phyloP scores from a whole-genome alignment of 2,888 invertebrate genomes.

The Antitype chi region DNA sequence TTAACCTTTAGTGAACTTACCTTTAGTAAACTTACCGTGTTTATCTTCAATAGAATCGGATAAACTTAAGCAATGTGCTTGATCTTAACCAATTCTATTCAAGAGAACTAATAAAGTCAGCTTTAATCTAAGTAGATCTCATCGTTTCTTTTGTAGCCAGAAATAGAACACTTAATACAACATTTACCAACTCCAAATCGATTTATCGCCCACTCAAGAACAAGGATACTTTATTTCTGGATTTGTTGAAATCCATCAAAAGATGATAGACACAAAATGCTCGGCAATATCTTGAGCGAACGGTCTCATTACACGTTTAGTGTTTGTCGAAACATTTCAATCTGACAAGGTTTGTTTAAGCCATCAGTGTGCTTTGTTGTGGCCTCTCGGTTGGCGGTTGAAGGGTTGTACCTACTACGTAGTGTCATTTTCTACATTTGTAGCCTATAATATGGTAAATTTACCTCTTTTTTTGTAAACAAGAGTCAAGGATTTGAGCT shows the following conservation, averaged over 20 bases:
- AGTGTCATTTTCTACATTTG: not conserved
- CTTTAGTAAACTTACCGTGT: not conserved
- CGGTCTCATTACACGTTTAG: constrained; percentile 81
- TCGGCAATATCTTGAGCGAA: constrained; percentile 71
- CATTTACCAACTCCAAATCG: constrained; percentile 26
- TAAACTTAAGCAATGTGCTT: not conserved
- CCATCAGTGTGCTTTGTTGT: constrained; percentile 71
- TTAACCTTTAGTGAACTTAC: not conserved
- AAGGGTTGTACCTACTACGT: not conserved
- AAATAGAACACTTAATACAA: constrained; percentile 15
- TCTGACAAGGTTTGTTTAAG: constrained; percentile 83
- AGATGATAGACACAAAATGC: constrained; percentile 53
- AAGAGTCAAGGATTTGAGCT: too few species aligned
- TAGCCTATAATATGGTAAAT: not conserved
- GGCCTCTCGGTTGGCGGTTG: constrained; percentile 67
- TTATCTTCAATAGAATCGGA: too few species aligned
- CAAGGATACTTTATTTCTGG: constrained; percentile 47
- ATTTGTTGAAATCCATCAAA: constrained; percentile 57
- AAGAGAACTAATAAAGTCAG: not conserved
- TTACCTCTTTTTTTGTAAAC: too few species aligned
- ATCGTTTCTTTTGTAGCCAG: not conserved
- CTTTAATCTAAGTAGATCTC: not conserved
- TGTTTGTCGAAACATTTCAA: constrained; percentile 86
- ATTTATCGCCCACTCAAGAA: constrained; percentile 39
- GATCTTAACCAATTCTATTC: not conserved